Conservation (phyloP, 1,140 invertebrate genomes). For the Megalopta genalis region DNA sequence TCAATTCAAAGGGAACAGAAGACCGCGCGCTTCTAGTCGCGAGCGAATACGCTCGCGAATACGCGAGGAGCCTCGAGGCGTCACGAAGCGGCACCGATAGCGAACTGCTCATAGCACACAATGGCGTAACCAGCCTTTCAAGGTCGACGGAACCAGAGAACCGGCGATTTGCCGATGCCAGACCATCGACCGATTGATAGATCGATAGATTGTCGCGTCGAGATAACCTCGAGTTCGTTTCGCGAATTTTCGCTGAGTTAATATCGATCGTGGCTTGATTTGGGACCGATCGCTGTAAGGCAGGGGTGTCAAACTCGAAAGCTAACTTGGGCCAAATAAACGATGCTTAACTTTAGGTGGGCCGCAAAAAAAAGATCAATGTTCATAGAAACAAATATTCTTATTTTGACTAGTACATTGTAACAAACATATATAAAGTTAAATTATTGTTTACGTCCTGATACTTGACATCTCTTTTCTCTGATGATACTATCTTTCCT, state of each 20-base stretch:
- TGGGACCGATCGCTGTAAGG: too few relatives aligned
- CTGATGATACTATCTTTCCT: too few relatives aligned
- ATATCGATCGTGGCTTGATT: too few relatives aligned
- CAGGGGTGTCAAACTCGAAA: too few relatives aligned
- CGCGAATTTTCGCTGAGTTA: background rate
- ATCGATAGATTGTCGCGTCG: background rate
- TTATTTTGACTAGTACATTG: too few relatives aligned
- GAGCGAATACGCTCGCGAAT: background rate
- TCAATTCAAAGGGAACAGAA: conserved; percentile 61
- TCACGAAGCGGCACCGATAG: conserved; percentile 45
- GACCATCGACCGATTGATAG: background rate
- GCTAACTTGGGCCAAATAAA: too few relatives aligned
- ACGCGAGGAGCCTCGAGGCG: conserved; percentile 36
- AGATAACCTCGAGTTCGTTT: background rate
- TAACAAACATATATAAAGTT: too few relatives aligned
- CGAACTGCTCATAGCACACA: background rate
- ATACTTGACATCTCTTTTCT: too few relatives aligned
- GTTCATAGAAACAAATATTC: too few relatives aligned
- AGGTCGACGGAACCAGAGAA: conserved; percentile 14
- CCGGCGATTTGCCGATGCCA: background rate
- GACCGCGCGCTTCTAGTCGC: conserved; percentile 43
- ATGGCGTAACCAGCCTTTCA: conserved; percentile 34
- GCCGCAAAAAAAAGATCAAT: too few relatives aligned
- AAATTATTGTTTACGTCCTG: too few relatives aligned
- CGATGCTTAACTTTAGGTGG: too few relatives aligned